Evolutionary conservation across 2,888 invertebrate species (phyloP).

Genomic region (Cheiracanthium punctorium): DNA sequence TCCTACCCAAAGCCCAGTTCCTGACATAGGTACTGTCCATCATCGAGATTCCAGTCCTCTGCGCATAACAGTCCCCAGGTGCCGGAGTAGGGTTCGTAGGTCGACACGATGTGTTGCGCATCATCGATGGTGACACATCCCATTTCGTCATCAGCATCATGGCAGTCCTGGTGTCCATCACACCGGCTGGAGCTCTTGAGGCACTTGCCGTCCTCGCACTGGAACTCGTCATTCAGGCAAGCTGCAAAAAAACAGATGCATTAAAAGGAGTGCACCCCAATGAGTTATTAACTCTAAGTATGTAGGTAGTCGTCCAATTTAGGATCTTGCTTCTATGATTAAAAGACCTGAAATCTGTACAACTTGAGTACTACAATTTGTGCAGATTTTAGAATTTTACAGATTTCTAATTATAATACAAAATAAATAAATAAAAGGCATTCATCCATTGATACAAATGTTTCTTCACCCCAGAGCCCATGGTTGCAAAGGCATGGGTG

Average conservation of each 20-base stretch:
- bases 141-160: slow-evolving; percentile 72
- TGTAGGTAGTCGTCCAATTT: too few species aligned
- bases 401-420: too few species aligned
- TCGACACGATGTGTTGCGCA: slow-evolving; percentile 64
- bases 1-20: slow-evolving; percentile 70
- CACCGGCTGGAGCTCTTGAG: slow-evolving; percentile 78
- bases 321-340: too few species aligned
- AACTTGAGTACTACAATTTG: too few species aligned
- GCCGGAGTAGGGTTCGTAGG: slow-evolving; percentile 62
- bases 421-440: too few species aligned
- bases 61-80: slow-evolving; percentile 70
- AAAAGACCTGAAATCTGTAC: too few species aligned
- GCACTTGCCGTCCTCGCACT: slow-evolving; percentile 70
- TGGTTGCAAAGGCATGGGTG: too few species aligned
- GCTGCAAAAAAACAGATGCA: slow-evolving; percentile 39
- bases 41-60: slow-evolving; percentile 66
- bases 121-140: slow-evolving; percentile 71
- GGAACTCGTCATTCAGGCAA: slow-evolving; percentile 60
- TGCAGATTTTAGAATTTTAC: too few species aligned
- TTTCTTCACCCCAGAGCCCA: too few species aligned
- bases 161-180: slow-evolving; percentile 78
- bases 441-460: too few species aligned
- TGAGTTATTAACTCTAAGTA: too few species aligned
- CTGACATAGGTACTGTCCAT: slow-evolving; percentile 70
- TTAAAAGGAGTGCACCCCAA: too few species aligned